Conservation (phyloP, 1,140 invertebrate species). For the Calliopsis andreniformis region DNA sequence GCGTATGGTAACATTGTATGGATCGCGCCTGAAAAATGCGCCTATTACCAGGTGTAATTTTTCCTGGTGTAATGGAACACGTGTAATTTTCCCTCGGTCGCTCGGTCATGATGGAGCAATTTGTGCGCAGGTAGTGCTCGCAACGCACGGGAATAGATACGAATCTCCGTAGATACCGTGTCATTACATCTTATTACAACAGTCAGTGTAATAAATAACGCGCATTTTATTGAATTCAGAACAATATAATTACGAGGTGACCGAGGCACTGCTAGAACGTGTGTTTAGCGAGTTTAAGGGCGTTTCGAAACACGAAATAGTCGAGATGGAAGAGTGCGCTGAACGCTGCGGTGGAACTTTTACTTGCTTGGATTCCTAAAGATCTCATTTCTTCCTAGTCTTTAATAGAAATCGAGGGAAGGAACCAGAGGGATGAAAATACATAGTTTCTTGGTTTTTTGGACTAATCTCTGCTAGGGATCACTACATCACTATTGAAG, state of each 20-base stretch:
- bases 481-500: no score
- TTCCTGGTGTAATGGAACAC: background rate
- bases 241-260: constrained; percentile 43
- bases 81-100: constrained; percentile 17
- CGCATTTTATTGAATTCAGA: constrained; percentile 48
- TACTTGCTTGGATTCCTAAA: no score
- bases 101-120: constrained; percentile 22
- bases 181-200: constrained; percentile 48
- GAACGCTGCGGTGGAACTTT: constrained; percentile 7
- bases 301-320: constrained; percentile 18
- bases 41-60: background rate
- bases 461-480: no score
- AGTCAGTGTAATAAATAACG: constrained; percentile 28
- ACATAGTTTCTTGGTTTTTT: no score
- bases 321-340: background rate
- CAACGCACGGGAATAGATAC: constrained; percentile 15
- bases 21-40: background rate
- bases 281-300: constrained; percentile 35
- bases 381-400: no score
- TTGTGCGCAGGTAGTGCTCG: constrained; percentile 29
- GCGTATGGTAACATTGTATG: background rate
- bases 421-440: no score
- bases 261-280: background rate
- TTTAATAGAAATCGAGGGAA: no score
- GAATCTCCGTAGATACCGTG: constrained; percentile 41